These are phyloP conservation scores for Dinocampus coccinellae DNA, from an alignment of 2,888 invertebrate species.

Conservation along the genomic window DNA sequence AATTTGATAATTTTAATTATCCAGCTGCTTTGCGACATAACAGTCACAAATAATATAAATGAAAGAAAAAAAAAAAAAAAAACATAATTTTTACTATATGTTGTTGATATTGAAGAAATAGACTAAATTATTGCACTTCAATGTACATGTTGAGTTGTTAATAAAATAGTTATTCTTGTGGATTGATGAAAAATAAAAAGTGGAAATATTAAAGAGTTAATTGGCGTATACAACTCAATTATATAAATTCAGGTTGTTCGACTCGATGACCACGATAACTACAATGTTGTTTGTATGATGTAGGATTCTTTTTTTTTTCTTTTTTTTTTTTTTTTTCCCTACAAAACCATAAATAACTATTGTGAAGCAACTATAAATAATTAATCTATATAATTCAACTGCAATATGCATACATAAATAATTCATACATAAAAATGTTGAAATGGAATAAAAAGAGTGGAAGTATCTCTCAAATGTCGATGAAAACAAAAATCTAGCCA, in stretches of 20 bases:
- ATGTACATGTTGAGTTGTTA: neutral
- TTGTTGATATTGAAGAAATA: neutral
- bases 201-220: slow-evolving; percentile 1
- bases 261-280: neutral
- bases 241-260: neutral
- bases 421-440: no score
- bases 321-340: no score
- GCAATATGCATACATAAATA: no score
- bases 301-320: no score
- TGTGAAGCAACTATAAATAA: no score
- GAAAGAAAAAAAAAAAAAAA: neutral
- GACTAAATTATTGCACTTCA: neutral
- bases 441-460: no score
- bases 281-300: neutral
- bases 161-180: neutral
- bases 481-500: no score
- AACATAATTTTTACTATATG: neutral
- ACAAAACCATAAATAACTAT: no score
- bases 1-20: slow-evolving; percentile 40
- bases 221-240: neutral
- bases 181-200: neutral
- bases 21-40: slow-evolving; percentile 8
- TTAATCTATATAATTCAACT: no score
- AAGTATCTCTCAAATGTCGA: no score
- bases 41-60: neutral